Percentiles rank a stretch among this genome's conserved stretches.
Conservation (phyloP, 2,888 invertebrate species). For the Microctonus aethiopoides region DNA sequence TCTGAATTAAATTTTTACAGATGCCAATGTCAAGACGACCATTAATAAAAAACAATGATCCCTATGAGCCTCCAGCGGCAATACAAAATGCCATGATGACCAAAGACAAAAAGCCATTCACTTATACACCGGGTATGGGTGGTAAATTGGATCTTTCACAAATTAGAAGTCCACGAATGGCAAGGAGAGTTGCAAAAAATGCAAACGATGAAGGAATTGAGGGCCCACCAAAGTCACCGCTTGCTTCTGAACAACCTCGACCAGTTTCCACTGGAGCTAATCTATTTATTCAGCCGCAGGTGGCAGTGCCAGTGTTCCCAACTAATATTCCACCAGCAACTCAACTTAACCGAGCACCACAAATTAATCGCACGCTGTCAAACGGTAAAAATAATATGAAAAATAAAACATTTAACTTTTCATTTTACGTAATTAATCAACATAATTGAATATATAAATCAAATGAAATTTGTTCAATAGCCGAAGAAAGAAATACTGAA, state of each 20-base stretch:
- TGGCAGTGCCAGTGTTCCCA: slow-evolving; percentile 75
- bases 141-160: slow-evolving; percentile 83
- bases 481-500: slow-evolving; percentile 44
- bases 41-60: slow-evolving; percentile 46
- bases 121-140: slow-evolving; percentile 91
- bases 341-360: slow-evolving; percentile 41
- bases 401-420: too few relatives aligned
- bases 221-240: slow-evolving; percentile 70
- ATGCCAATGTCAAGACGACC: slow-evolving; percentile 43
- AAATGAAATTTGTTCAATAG: slow-evolving; percentile 8
- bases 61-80: slow-evolving; percentile 83
- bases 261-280: slow-evolving; percentile 65
- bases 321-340: slow-evolving; percentile 65
- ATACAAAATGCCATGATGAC: slow-evolving; percentile 95
- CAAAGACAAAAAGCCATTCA: slow-evolving; percentile 96
- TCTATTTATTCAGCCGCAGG: slow-evolving; percentile 72
- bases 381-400: slow-evolving; percentile 42
- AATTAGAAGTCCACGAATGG: slow-evolving; percentile 91
- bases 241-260: slow-evolving; percentile 68
- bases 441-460: too few relatives aligned
- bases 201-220: slow-evolving; percentile 78
- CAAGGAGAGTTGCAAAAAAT: slow-evolving; percentile 77
- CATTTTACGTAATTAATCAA: too few relatives aligned
- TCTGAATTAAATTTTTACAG: slow-evolving; percentile 4
- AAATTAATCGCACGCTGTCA: slow-evolving; percentile 43